Conservation (phyloP, 1,140 invertebrate genomes). For the Dreissena polymorpha region DNA sequence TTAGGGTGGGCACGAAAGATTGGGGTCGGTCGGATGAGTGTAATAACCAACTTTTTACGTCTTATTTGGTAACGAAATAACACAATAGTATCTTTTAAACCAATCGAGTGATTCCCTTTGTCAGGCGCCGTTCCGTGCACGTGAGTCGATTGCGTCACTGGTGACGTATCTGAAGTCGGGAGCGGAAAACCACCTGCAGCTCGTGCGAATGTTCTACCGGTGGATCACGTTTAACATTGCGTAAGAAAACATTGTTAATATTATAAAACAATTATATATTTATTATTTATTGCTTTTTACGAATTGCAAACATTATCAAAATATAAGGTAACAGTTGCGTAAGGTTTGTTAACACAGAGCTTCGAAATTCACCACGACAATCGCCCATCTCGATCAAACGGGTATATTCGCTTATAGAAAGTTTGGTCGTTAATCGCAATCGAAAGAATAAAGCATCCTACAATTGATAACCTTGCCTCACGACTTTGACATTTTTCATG, state of each 20-base stretch:
- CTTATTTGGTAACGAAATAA: neutral
- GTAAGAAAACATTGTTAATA: neutral
- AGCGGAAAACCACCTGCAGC: conserved; percentile 46
- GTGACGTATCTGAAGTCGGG: conserved; percentile 32
- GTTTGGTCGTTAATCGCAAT: no score
- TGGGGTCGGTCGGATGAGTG: no score
- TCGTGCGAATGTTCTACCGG: conserved; percentile 48
- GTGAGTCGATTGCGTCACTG: conserved; percentile 7
- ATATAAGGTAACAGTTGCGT: neutral
- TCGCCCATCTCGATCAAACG: no score
- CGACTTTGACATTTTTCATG: no score
- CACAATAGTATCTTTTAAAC: neutral
- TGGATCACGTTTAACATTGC: conserved; percentile 52
- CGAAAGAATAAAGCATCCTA: no score
- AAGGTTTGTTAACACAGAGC: no score
- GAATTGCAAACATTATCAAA: neutral
- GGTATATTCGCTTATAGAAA: no score
- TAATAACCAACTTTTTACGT: neutral
- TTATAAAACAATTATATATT: neutral
- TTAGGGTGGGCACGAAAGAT: no score
- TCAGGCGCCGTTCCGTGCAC: conserved; percentile 22
- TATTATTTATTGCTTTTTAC: neutral
- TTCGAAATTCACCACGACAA: no score
- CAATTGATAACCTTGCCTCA: no score
- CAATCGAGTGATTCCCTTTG: neutral